phyloP scores from a whole-genome alignment of 64 coral and sea anemone species.

The Acropora yongei region DNA sequence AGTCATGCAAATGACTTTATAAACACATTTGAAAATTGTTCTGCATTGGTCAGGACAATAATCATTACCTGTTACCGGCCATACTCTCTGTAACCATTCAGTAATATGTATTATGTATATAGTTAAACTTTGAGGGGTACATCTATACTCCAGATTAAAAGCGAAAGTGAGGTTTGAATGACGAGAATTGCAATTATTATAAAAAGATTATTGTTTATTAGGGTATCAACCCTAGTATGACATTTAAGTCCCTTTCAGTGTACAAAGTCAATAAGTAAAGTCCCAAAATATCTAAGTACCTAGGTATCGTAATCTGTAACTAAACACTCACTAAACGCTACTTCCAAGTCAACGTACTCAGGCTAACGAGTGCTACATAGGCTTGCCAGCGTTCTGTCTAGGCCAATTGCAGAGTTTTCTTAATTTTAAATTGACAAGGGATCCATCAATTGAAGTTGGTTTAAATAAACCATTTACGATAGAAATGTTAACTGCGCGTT shows the following conservation, averaged over 20 bases:
- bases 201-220: not conserved
- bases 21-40: not conserved
- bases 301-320: not conserved
- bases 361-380: not conserved
- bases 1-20: not conserved
- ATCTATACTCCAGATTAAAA: not conserved
- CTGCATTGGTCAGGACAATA: not conserved
- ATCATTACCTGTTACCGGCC: not conserved
- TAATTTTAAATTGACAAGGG: constrained; percentile 16
- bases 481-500: constrained; percentile 8
- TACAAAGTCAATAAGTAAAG: too few species aligned
- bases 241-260: too few species aligned
- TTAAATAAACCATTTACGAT: constrained; percentile 1
- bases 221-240: not conserved
- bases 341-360: constrained; percentile 3
- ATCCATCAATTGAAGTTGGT: constrained; percentile 28
- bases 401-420: constrained; percentile 33
- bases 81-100: not conserved
- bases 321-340: not conserved
- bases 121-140: not conserved
- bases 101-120: not conserved
- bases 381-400: not conserved
- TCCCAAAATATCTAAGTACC: too few species aligned
- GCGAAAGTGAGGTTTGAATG: not conserved
- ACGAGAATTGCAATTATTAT: not conserved